Base-by-base conservation (phyloP, 2,888 invertebrate species). In the Theretra japonica region DNA sequence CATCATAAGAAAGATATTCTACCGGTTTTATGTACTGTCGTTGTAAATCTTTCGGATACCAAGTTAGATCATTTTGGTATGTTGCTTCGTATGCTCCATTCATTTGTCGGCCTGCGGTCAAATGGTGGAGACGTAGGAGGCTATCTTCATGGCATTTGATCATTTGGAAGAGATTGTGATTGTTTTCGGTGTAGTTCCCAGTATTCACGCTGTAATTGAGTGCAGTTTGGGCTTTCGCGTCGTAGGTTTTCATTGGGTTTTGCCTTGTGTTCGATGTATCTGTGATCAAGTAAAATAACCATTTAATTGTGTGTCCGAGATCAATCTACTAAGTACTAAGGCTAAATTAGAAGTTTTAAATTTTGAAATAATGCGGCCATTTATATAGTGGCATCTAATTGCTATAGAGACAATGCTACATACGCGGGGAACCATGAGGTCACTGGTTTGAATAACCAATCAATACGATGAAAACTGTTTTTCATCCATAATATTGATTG, bases 141-240 rank as follows among this genome's bases (percentile, higher is more conserved):
- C 93, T 94, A 79, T 94, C 94, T 73, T 94, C 94, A 70, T 94
- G 94, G 72, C 94, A 94, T 80, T 94, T 94, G 73, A 94, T 94
- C 94, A 94, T 94, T 82, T 94, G 94, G 80, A 92, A 90, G 28
- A 94, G 80, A 73, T 93, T 92, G 78, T 90, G 90, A 73, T 90
- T 92, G 72, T 85, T 88, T 65, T 93, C 92, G 1, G 89, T 75
- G 75, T 92, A 92, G 72, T 81, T 85, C 1, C 83, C 79, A 5
- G 82, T 70, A 73, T 83, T 88, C 4, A 83, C 74, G 74, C 88
- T 89, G 78, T 89, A 89, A 71, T 87, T 88, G 11, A 80, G 57
- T 11, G 83, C 78, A 4, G 78, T 70, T 72, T 86, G 88, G 2
- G 78, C 28, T 79, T 92, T 93, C 2, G 81, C 71, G 17, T 93